These are phyloP conservation scores for Coelopa frigida DNA, from an alignment of 1,140 invertebrate genomes.

Conservation along the genomic window DNA sequence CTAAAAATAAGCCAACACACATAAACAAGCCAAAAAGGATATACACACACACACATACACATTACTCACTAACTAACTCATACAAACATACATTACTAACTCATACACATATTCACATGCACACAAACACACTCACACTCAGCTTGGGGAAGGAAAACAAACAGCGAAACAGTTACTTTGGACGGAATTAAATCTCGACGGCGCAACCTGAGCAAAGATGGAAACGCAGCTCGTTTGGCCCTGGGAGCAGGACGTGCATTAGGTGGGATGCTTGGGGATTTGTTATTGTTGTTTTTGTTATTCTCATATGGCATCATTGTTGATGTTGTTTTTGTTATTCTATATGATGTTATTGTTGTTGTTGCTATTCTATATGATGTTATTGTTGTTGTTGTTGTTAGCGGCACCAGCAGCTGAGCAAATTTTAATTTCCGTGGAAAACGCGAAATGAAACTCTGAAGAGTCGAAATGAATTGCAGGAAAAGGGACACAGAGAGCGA, in stretches of 20 bases:
- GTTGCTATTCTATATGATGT: background rate
- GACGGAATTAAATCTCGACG: conserved; percentile 11
- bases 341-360: conserved; percentile 15
- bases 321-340: too few relatives aligned
- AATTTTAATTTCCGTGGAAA: conserved; percentile 41
- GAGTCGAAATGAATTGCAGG: conserved; percentile 3
- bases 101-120: too few relatives aligned
- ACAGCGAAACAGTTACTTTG: too few relatives aligned
- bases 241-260: conserved; percentile 14
- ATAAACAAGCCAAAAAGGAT: too few relatives aligned
- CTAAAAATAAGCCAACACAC: too few relatives aligned
- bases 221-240: conserved; percentile 16
- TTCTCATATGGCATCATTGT: background rate
- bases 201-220: conserved; percentile 30
- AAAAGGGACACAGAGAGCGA: background rate
- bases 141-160: too few relatives aligned
- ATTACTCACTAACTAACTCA: too few relatives aligned
- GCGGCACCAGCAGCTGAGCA: conserved; percentile 17
- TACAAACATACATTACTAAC: too few relatives aligned
- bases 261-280: conserved; percentile 3
- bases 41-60: too few relatives aligned
- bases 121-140: too few relatives aligned
- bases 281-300: conserved; percentile 13
- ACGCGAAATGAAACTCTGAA: conserved; percentile 17
- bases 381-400: background rate